Evolutionary conservation across 92 coral and sea anemone genomes (phyloP).

Genomic region (Actinostola sp.): DNA sequence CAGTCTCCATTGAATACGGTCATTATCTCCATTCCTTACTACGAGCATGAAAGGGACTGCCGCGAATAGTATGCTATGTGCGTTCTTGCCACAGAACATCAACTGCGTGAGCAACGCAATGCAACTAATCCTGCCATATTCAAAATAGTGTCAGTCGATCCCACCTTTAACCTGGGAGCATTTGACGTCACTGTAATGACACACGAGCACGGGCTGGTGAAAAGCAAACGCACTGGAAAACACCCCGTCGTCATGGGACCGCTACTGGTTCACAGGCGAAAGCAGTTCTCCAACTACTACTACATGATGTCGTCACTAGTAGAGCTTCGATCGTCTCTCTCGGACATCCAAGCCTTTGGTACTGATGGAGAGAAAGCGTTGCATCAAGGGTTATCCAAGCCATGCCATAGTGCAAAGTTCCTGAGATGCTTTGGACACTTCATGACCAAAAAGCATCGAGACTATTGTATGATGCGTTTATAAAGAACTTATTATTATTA

Average conservation of each 20-base stretch:
- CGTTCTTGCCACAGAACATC: conserved; percentile 36
- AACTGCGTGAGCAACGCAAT: conserved; percentile 34
- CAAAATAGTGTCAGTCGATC: conserved; percentile 44
- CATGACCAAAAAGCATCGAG: conserved; percentile 41
- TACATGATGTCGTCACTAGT: conserved; percentile 48
- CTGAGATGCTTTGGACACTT: conserved; percentile 51
- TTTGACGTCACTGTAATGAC: conserved; percentile 44
- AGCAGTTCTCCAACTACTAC: conserved; percentile 33
- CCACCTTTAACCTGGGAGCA: conserved; percentile 48
- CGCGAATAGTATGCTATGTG: too few species aligned
- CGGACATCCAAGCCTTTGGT: conserved; percentile 24
- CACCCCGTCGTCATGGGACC: conserved; percentile 57
- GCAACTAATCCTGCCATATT: conserved; percentile 35
- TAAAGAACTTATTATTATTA: too few species aligned
- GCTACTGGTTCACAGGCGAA: conserved; percentile 33
- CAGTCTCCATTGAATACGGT: too few species aligned
- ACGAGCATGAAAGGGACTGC: too few species aligned
- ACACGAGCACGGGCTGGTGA: conserved; percentile 38
- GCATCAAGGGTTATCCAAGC: conserved; percentile 34
- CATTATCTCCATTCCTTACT: too few species aligned
- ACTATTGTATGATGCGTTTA: too few species aligned
- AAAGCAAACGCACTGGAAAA: conserved; percentile 29
- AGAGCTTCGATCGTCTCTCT: conserved; percentile 39
- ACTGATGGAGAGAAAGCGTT: conserved; percentile 48
- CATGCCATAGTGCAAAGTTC: conserved; percentile 29